Evolutionary conservation across 2,113 vertebrate species (phyloP).

Genomic region (Craseonycteris thonglongyai): DNA sequence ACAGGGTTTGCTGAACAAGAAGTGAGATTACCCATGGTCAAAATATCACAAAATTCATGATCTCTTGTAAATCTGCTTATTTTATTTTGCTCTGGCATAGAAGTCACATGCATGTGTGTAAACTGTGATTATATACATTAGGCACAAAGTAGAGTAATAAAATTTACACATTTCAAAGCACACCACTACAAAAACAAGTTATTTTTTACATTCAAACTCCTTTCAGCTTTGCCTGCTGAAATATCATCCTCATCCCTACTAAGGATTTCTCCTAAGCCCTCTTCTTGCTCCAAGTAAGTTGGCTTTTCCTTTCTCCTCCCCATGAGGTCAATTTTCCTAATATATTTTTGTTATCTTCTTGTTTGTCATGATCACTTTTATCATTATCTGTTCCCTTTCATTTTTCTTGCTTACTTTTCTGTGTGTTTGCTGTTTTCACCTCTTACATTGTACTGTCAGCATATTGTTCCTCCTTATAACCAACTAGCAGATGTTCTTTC

Average conservation of each 20-base stretch:
- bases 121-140: neutral
- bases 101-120: neutral
- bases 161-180: neutral
- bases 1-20: neutral
- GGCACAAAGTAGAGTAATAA: neutral
- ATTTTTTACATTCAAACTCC: neutral
- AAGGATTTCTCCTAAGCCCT: neutral
- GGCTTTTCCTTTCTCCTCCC: neutral
- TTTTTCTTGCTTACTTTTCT: neutral
- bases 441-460: neutral
- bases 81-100: constrained; percentile 38
- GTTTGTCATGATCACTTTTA: neutral
- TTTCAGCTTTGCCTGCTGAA: neutral
- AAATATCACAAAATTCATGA: neutral
- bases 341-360: neutral
- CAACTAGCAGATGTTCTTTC: neutral
- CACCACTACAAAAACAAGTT: neutral
- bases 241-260: neutral
- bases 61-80: neutral
- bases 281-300: neutral
- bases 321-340: neutral
- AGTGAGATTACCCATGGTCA: neutral
- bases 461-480: neutral
- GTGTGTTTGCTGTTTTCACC: neutral
- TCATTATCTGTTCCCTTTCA: neutral